Conservation (phyloP, 2,888 invertebrate genomes). For the Spicauda simplicius region DNA sequence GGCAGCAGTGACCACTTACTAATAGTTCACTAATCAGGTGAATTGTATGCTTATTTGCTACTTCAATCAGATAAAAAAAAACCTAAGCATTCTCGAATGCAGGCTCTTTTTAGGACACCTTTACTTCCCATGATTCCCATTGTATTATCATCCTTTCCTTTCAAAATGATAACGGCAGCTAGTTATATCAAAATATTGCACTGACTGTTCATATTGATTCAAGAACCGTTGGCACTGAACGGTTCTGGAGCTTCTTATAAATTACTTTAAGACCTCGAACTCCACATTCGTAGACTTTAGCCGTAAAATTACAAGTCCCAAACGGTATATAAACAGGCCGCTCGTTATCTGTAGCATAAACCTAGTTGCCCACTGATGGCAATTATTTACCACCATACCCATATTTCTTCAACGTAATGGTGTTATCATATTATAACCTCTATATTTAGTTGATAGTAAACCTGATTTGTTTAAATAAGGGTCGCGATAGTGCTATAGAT, state of each 20-base stretch:
- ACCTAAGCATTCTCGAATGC: too few relatives aligned
- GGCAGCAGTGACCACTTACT: too few relatives aligned
- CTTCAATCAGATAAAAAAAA: too few relatives aligned
- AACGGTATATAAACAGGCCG: slow-evolving; percentile 8
- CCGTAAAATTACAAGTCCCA: slow-evolving; percentile 12
- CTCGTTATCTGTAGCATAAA: slow-evolving; percentile 19
- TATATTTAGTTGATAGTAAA: neutral
- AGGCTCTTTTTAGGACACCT: too few relatives aligned
- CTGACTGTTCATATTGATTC: slow-evolving; percentile 2
- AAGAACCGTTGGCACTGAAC: slow-evolving; percentile 12
- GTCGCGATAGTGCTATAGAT: too few relatives aligned
- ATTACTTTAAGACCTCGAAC: slow-evolving; percentile 23
- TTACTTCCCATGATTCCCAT: neutral
- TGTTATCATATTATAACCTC: neutral
- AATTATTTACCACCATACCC: slow-evolving; percentile 8
- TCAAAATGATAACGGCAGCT: neutral
- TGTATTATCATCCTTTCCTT: too few relatives aligned
- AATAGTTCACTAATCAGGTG: too few relatives aligned
- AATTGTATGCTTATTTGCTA: too few relatives aligned
- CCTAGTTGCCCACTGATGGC: slow-evolving; percentile 12
- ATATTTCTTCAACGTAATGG: neutral
- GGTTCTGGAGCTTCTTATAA: slow-evolving; percentile 17
- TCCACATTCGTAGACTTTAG: slow-evolving; percentile 7
- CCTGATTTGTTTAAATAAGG: neutral
- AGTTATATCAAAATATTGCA: neutral